phyloP scores from a whole-genome alignment of 2,888 invertebrate genomes.

The Troides oblongomaculatus region DNA sequence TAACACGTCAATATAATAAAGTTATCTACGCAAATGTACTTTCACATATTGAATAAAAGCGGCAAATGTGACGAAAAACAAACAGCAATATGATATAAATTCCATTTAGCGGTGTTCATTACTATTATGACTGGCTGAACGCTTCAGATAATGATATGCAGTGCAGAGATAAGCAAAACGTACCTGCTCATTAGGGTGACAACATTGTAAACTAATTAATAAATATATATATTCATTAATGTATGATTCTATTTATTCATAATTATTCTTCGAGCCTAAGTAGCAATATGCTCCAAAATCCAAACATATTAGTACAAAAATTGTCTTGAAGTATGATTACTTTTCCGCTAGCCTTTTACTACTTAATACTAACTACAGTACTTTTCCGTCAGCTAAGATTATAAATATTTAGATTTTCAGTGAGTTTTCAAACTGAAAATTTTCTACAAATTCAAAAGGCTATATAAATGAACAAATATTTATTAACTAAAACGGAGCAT shows the following conservation, averaged over 20 bases:
- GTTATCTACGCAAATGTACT: constrained; percentile 7
- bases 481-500: no score
- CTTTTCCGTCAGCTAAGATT: no score
- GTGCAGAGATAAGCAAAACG: constrained; percentile 35
- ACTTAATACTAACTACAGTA: no score
- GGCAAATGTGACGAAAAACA: constrained; percentile 15
- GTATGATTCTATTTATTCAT: neutral
- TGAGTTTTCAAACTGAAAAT: no score
- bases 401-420: no score
- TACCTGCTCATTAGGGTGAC: constrained; percentile 35
- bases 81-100: constrained; percentile 27
- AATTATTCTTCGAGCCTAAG: no score
- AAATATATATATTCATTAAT: neutral
- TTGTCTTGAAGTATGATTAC: no score
- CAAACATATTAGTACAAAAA: no score
- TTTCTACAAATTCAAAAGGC: no score
- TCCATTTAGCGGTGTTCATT: constrained; percentile 43
- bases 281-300: no score
- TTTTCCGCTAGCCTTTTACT: no score
- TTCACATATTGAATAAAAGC: constrained; percentile 22
- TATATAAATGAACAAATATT: no score
- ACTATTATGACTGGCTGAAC: constrained; percentile 41
- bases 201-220: constrained; percentile 22
- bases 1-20: neutral
- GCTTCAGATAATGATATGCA: constrained; percentile 44